Conservation (phyloP, 1,140 invertebrate species). For the Globodera ellingtonae region DNA sequence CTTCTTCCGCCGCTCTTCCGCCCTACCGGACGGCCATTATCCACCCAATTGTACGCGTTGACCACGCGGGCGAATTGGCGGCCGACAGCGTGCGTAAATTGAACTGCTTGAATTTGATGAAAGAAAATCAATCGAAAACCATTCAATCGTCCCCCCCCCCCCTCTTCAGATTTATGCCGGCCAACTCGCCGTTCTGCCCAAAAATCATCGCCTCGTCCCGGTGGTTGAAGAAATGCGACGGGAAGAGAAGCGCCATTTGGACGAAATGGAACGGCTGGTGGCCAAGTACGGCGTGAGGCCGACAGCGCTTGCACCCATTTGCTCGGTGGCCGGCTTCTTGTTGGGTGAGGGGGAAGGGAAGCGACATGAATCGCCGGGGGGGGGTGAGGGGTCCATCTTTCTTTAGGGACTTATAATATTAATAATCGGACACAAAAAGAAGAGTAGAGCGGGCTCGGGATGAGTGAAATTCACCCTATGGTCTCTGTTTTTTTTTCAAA, state of each 20-base stretch:
- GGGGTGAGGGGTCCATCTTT: too few species aligned
- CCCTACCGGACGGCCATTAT: slow-evolving; percentile 66
- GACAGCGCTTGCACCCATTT: slow-evolving; percentile 85
- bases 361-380: background rate
- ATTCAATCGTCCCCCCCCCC: slow-evolving; percentile 42
- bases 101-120: slow-evolving; percentile 61
- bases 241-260: slow-evolving; percentile 95
- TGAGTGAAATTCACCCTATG: too few species aligned
- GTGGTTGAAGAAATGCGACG: slow-evolving; percentile 90
- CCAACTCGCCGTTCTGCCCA: slow-evolving; percentile 33
- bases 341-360: slow-evolving; percentile 74
- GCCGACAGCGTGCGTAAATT: slow-evolving; percentile 95
- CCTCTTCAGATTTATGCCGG: slow-evolving; percentile 15
- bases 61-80: slow-evolving; percentile 97
- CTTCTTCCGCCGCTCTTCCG: background rate
- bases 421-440: too few species aligned
- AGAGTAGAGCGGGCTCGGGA: too few species aligned
- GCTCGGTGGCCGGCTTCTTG: slow-evolving; percentile 89
- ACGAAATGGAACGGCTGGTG: slow-evolving; percentile 74
- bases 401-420: too few species aligned
- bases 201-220: slow-evolving; percentile 70
- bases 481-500: too few species aligned
- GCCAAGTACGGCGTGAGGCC: slow-evolving; percentile 84
- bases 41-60: slow-evolving; percentile 88
- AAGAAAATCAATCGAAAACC: background rate